Conservation (phyloP, 2,113 vertebrate genomes). For the Pedetes capensis region DNA sequence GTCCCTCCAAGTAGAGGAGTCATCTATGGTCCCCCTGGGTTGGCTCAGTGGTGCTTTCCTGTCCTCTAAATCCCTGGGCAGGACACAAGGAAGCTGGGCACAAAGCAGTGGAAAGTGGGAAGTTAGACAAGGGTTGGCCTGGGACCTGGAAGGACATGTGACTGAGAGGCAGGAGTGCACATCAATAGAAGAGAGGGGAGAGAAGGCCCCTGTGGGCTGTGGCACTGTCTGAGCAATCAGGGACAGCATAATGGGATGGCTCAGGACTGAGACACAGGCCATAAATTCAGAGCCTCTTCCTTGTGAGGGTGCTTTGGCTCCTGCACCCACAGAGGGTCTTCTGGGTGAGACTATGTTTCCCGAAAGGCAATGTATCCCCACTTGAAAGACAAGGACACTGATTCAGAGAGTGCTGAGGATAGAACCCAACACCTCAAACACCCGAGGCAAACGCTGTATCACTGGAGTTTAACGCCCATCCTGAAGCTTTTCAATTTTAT, state of each 20-base stretch:
- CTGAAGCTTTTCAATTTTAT: too few relatives aligned
- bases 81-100: neutral
- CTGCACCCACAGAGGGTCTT: too few relatives aligned
- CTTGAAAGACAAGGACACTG: neutral
- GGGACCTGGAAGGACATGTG: neutral
- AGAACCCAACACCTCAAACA: too few relatives aligned
- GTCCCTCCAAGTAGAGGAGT: neutral
- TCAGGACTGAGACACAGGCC: neutral
- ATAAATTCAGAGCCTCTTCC: neutral
- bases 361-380: neutral
- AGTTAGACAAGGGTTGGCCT: neutral
- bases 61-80: too few relatives aligned
- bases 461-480: too few relatives aligned
- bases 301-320: too few relatives aligned
- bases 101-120: neutral
- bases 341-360: neutral
- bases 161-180: neutral
- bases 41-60: too few relatives aligned
- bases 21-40: neutral
- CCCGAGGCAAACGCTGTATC: too few relatives aligned
- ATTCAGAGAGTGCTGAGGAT: neutral
- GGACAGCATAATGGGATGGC: neutral
- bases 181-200: neutral
- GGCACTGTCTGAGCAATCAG: rapidly evolving
- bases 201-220: neutral